phyloP scores from a whole-genome alignment of 2,113 vertebrate species.

The Strix uralensis region DNA sequence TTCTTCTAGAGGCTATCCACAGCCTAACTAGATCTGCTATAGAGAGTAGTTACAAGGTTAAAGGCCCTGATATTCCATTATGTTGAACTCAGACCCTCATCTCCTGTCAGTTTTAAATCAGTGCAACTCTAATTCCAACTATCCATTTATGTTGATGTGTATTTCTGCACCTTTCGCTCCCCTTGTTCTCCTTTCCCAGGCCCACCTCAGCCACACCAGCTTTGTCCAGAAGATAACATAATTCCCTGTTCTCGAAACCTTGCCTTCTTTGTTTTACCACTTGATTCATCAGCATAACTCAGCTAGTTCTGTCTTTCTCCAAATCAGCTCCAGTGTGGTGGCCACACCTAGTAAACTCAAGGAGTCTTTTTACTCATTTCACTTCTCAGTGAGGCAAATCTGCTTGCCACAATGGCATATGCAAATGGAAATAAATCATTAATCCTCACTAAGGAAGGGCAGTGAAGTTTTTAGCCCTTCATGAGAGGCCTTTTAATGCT shows the following conservation, averaged over 20 bases:
- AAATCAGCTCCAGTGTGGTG: accelerated
- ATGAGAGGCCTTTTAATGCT: background rate
- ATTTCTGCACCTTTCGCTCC: background rate
- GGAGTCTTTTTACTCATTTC: background rate
- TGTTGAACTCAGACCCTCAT: background rate
- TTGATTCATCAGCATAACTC: background rate
- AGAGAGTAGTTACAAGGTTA: background rate
- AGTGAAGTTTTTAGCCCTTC: background rate
- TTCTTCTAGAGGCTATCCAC: background rate
- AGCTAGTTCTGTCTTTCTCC: background rate
- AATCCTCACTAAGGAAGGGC: background rate
- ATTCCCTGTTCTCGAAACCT: background rate
- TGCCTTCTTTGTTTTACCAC: background rate
- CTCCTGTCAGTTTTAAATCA: background rate
- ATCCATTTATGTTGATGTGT: background rate
- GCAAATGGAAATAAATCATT: background rate
- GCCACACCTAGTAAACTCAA: background rate
- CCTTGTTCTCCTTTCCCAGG: background rate
- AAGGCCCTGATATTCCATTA: background rate
- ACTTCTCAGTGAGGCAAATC: background rate
- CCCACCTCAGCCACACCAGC: background rate
- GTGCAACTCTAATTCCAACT: background rate
- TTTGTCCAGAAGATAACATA: background rate
- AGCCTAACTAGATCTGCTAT: background rate
- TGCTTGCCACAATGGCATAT: accelerated